These are phyloP conservation scores for Protobothrops mucrosquamatus DNA, from an alignment of 2,113 vertebrate genomes.

Conservation along the genomic window DNA sequence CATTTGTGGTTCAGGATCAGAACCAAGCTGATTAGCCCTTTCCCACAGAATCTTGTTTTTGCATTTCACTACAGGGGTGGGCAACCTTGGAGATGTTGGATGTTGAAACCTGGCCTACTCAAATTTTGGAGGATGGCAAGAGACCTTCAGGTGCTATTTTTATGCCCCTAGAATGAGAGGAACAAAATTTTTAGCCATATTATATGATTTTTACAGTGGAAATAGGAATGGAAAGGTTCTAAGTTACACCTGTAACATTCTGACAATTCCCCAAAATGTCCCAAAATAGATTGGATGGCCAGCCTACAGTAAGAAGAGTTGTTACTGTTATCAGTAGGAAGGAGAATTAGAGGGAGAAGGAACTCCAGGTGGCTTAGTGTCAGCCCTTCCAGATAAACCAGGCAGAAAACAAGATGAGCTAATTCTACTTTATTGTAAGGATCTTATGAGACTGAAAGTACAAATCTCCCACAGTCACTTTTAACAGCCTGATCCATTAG, in stretches of 20 bases:
- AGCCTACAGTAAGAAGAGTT: background rate
- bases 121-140: background rate
- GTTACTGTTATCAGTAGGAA: background rate
- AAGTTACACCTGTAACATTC: background rate
- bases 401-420: background rate
- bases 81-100: background rate
- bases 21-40: background rate
- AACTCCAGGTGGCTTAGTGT: background rate
- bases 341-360: background rate
- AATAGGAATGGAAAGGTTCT: background rate
- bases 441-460: background rate
- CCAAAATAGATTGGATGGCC: background rate
- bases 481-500: background rate
- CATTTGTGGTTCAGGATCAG: background rate
- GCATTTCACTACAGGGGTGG: background rate
- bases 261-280: background rate
- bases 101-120: background rate
- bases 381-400: background rate
- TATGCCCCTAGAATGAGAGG: background rate
- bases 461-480: background rate
- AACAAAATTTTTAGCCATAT: background rate
- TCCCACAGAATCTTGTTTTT: background rate
- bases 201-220: background rate
- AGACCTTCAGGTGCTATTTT: background rate
- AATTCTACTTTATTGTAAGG: background rate